Percentiles rank a stretch among this genome's conserved stretches.
phyloP scores from a whole-genome alignment of 2,888 invertebrate species.

The Eristalis tenax region DNA sequence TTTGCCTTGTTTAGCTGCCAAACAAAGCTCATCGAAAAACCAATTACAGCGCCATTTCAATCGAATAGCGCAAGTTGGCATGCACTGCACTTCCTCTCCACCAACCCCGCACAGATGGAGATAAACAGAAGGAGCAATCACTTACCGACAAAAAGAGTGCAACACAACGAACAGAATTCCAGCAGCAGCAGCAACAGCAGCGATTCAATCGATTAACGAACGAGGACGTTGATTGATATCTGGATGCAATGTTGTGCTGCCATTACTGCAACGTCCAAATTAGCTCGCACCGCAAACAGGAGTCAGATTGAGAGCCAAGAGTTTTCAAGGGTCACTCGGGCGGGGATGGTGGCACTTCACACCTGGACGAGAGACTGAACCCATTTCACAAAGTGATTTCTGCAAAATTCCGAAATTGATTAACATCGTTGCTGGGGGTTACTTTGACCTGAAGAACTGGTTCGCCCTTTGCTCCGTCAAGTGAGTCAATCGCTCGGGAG shows the following conservation, averaged over 20 bases:
- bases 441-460: background rate
- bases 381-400: conserved; percentile 45
- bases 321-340: conserved; percentile 14
- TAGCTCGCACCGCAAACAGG: background rate
- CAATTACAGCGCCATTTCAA: background rate
- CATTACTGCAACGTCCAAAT: background rate
- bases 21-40: background rate
- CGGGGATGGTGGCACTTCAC: background rate
- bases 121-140: background rate
- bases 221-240: conserved; percentile 63
- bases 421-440: conserved; percentile 36
- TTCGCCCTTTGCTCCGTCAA: too few species aligned
- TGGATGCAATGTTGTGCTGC: background rate
- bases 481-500: too few species aligned
- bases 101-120: conserved; percentile 21
- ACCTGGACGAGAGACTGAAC: background rate
- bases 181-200: conserved; percentile 38
- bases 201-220: conserved; percentile 64
- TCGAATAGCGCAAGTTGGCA: background rate
- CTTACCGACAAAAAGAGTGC: conserved; percentile 7
- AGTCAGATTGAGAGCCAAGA: conserved; percentile 13
- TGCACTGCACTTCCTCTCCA: too few species aligned
- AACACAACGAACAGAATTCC: conserved; percentile 44
- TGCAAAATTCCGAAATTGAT: conserved; percentile 45
- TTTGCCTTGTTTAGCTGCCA: background rate